These are phyloP conservation scores for Labrus mixtus DNA, from an alignment of 2,113 vertebrate species.

Conservation along the genomic window DNA sequence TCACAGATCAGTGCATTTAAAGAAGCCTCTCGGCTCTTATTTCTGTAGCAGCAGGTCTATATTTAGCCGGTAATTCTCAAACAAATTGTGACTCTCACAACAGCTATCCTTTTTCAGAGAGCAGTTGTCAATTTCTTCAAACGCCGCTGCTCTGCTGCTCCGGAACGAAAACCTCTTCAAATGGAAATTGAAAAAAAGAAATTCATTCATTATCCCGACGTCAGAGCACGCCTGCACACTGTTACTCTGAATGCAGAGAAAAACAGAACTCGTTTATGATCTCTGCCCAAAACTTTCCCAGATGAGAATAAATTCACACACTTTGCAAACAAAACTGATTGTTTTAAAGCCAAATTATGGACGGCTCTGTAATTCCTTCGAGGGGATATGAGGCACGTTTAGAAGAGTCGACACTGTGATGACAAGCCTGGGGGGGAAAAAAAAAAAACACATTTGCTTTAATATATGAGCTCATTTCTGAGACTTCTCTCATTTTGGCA, in stretches of 20 bases:
- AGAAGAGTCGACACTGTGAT: not conserved
- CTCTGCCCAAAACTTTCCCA: not conserved
- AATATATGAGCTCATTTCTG: slow-evolving; percentile 12
- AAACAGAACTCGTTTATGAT: not conserved
- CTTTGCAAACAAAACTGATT: not conserved
- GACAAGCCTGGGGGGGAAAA: not conserved
- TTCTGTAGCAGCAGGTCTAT: slow-evolving; percentile 1
- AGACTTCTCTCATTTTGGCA: slow-evolving; percentile 13
- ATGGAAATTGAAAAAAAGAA: slow-evolving; percentile 70
- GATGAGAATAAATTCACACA: not conserved
- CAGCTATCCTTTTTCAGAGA: slow-evolving; percentile 47
- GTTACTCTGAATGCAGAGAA: slow-evolving; percentile 2
- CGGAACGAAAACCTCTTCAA: slow-evolving; percentile 63
- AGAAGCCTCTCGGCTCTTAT: not conserved
- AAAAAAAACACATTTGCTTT: not conserved
- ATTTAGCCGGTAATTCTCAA: not conserved
- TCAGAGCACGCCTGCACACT: slow-evolving; percentile 30
- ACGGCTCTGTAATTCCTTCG: not conserved
- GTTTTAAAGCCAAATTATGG: not conserved
- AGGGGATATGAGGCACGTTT: too few relatives aligned
- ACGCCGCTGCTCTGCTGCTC: slow-evolving; percentile 51
- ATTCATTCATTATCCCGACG: slow-evolving; percentile 60
- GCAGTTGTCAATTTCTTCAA: slow-evolving; percentile 55
- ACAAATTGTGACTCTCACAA: slow-evolving; percentile 30
- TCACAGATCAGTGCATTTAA: not conserved